Conservation (phyloP, 2,888 invertebrate species). For the Mesoligia furuncula region DNA sequence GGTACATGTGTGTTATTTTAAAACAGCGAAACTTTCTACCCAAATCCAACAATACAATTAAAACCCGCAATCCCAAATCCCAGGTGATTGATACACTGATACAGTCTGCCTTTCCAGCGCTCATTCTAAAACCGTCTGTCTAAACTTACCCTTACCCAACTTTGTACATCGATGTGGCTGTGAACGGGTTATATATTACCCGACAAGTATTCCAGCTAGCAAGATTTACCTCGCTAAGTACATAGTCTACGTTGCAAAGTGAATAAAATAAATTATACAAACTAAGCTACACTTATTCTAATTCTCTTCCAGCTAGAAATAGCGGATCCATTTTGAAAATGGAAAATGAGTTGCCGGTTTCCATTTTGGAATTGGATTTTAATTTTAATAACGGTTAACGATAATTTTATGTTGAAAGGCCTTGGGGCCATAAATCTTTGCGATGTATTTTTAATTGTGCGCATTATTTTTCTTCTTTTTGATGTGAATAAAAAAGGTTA, state of each 20-base stretch:
- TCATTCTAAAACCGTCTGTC: conserved; percentile 36
- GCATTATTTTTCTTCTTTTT: conserved; percentile 22
- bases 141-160: conserved; percentile 53
- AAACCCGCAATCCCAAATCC: conserved; percentile 24
- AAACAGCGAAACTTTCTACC: background rate
- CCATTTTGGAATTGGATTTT: conserved; percentile 56
- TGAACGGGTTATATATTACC: conserved; percentile 59
- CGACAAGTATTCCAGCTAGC: conserved; percentile 53
- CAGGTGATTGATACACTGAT: conserved; percentile 55
- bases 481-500: conserved; percentile 27
- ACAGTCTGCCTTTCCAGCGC: conserved; percentile 4
- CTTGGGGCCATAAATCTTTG: conserved; percentile 40
- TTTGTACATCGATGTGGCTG: conserved; percentile 56
- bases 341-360: conserved; percentile 10
- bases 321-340: conserved; percentile 31
- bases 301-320: conserved; percentile 12
- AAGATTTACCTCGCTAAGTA: conserved; percentile 62
- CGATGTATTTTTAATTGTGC: conserved; percentile 55
- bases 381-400: conserved; percentile 46
- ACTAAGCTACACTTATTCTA: conserved; percentile 26
- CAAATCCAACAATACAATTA: conserved; percentile 45
- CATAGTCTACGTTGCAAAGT: conserved; percentile 38
- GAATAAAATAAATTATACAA: conserved; percentile 62
- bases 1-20: conserved; percentile 11
- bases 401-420: conserved; percentile 46